Percentiles rank a stretch among this genome's conserved stretches.
These are phyloP conservation scores for Lasioglossum malachurum DNA, from an alignment of 2,888 invertebrate species.

Conservation along the genomic window DNA sequence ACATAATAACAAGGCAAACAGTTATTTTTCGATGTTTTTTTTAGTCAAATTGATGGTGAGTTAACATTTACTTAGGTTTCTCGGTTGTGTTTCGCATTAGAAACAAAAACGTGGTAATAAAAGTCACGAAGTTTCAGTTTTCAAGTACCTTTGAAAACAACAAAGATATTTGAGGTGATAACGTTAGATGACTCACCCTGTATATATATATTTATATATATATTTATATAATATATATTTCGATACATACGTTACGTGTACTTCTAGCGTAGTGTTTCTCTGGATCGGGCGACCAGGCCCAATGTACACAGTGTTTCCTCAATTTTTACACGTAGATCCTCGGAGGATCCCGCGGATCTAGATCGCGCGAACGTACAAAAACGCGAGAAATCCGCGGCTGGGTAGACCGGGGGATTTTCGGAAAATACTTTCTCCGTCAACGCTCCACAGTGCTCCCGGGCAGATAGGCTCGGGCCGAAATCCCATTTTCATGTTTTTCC, in stretches of 20 bases:
- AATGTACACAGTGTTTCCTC: constrained; percentile 32
- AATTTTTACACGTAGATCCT: constrained; percentile 42
- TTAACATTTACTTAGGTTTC: too few relatives aligned
- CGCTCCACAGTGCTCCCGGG: background rate
- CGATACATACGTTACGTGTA: constrained; percentile 60
- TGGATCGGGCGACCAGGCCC: constrained; percentile 69
- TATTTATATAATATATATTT: constrained; percentile 45
- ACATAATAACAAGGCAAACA: too few relatives aligned
- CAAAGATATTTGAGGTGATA: too few relatives aligned
- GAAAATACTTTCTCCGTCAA: background rate
- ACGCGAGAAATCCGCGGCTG: background rate
- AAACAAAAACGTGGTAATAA: too few relatives aligned
- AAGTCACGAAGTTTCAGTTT: too few relatives aligned
- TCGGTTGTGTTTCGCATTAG: too few relatives aligned
- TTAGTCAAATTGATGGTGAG: too few relatives aligned
- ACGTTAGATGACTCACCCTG: too few relatives aligned
- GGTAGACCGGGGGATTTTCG: background rate
- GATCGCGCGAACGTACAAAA: background rate
- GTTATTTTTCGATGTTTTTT: too few relatives aligned
- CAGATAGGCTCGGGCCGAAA: background rate
- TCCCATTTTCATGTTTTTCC: background rate
- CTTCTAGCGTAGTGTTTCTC: constrained; percentile 59
- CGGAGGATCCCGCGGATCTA: constrained; percentile 48
- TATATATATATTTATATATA: constrained; percentile 57
- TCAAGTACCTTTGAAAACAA: too few relatives aligned